Conservation (phyloP, 2,797 vertebrate genomes). For the Alauda arvensis region DNA sequence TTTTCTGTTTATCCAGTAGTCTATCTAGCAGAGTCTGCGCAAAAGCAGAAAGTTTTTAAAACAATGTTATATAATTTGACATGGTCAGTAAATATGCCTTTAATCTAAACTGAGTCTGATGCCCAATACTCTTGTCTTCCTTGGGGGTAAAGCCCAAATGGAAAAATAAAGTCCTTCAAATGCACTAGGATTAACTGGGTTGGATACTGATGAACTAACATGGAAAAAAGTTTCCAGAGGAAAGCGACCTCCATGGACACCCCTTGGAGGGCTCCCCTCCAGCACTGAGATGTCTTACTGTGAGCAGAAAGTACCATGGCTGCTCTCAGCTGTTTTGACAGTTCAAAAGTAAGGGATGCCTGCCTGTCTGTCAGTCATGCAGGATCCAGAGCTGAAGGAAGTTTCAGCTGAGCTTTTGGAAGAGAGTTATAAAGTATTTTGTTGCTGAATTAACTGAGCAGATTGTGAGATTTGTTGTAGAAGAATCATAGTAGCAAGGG, state of each 20-base stretch:
- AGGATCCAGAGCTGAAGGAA: not conserved
- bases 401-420: conserved; percentile 15
- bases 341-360: not conserved
- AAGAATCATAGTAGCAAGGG: not conserved
- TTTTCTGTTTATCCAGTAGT: not conserved
- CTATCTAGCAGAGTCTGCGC: not conserved
- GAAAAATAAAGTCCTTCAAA: conserved; percentile 17
- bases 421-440: not conserved
- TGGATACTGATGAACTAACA: conserved; percentile 17
- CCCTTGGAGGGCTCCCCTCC: not conserved
- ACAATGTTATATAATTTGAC: conserved; percentile 25
- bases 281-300: not conserved
- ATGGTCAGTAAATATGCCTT: conserved; percentile 16
- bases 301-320: not conserved
- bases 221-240: conserved; percentile 21
- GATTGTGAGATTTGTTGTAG: not conserved
- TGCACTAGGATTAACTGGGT: not conserved
- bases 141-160: not conserved
- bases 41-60: conserved; percentile 10
- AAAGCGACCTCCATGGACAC: not conserved
- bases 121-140: not conserved
- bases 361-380: not conserved
- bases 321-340: conserved; percentile 11
- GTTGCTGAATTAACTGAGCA: not conserved
- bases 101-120: conserved; percentile 3